Conservation (phyloP, 2,888 invertebrate genomes). For the Euplagia quadripunctaria region DNA sequence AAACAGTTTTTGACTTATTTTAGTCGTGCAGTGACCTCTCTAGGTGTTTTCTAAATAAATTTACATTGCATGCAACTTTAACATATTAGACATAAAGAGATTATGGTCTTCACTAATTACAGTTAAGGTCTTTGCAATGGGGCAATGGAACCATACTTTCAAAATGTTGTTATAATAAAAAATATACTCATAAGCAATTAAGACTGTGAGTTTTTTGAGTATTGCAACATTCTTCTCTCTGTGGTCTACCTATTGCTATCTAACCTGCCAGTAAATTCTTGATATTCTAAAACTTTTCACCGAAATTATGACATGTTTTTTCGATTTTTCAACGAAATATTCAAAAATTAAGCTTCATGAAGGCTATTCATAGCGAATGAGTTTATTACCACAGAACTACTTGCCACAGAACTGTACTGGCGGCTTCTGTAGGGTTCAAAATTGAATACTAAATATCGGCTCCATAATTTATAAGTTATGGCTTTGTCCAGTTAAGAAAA, state of each 20-base stretch:
- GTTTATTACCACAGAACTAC: neutral
- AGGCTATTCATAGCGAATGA: neutral
- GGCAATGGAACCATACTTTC: too few species aligned
- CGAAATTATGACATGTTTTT: neutral
- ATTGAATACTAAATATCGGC: constrained; percentile 8
- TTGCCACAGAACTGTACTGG: neutral
- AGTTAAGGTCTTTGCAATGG: too few species aligned
- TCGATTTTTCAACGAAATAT: neutral
- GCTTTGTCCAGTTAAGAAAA: constrained; percentile 18
- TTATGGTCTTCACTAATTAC: too few species aligned
- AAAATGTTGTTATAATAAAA: too few species aligned
- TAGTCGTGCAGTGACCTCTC: too few species aligned
- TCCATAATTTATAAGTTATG: constrained; percentile 17
- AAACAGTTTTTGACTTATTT: neutral
- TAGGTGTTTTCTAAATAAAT: too few species aligned
- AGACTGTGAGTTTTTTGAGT: too few species aligned
- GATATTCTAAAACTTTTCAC: neutral
- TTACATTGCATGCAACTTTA: too few species aligned
- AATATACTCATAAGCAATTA: too few species aligned
- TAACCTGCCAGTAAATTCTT: neutral
- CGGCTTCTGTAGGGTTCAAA: constrained; percentile 4
- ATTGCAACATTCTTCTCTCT: too few species aligned
- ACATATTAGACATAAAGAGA: too few species aligned
- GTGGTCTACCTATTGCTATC: neutral
- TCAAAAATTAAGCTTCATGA: neutral